A percentile compares a stretch with the other conserved stretches of the same genome.
Evolutionary conservation across 2,888 invertebrate genomes (phyloP).

Genomic region (Dendrolimus houi): DNA sequence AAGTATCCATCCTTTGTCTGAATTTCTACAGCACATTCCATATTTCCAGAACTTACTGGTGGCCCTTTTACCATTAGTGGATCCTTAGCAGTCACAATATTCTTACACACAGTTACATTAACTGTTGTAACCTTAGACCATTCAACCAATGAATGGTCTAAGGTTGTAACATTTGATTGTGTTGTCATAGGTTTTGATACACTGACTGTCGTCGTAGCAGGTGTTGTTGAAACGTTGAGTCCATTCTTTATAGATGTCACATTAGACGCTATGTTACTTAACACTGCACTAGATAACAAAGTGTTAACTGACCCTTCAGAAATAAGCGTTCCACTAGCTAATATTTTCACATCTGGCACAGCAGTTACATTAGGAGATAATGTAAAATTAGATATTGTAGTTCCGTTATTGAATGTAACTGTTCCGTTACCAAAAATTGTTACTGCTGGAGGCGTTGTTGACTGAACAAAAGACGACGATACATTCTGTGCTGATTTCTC

Average conservation of each 20-base stretch:
- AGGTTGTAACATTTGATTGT: conserved; percentile 18
- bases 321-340: conserved; percentile 1
- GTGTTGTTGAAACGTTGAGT: background rate
- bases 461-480: background rate
- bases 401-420: conserved; percentile 3
- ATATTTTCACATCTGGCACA: conserved; percentile 2
- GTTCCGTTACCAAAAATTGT: background rate
- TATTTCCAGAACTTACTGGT: conserved; percentile 28
- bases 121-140: no score
- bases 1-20: conserved; percentile 33
- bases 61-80: conserved; percentile 46
- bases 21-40: conserved; percentile 53
- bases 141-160: no score
- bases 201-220: background rate
- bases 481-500: conserved; percentile 3
- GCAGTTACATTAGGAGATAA: conserved; percentile 6
- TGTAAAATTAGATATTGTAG: conserved; percentile 5
- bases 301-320: background rate
- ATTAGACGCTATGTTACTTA: background rate
- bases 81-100: conserved; percentile 29
- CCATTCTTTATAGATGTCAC: conserved; percentile 1
- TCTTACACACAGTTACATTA: conserved; percentile 34
- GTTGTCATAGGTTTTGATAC: conserved; percentile 3
- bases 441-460: background rate
- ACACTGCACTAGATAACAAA: background rate